Evolutionary conservation across 1,140 invertebrate genomes (phyloP), one percentile per base, ranked within the genome.

Genomic region (Leguminivora glycinivorella): DNA sequence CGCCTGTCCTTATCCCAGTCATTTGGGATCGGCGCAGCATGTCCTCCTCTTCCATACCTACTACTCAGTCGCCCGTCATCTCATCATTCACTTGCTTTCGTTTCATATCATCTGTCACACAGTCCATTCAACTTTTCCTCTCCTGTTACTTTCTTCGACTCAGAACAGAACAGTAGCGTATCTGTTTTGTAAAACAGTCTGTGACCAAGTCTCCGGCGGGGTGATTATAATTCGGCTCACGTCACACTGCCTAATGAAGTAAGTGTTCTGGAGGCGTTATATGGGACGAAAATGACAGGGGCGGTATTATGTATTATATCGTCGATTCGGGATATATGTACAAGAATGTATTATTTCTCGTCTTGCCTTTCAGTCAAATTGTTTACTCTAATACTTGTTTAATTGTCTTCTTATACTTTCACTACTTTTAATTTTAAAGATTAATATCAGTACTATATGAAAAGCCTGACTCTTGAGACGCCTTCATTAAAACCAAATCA

Each of bases 241-340:
- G 58, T 63, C 58, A 63, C 17, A 63, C 58, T 63, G 58, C 58
- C 58, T 63, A 63, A 63, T 63, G 58, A 63, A 63, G 25, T 63
- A 63, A 63, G 29, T 63, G 58, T 63, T 63, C 58, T 63, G 58
- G n/a, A 29, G 58, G 25, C 25, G 58, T 63, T 31, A 63, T 63
- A 29, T 63, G 14, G 29, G 22, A n/a, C 26, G 47, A 22, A 22
- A n/a, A 52, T 22, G 47, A 52, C 47, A 17, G 40, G 47, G 47
- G 47, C 0, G 7, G 5, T 43, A 43, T 43, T 43, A 1, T 22
- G n/a, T 22, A 52, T 47, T 19, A 52, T 10, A 34, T 34, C 31
- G 31, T 52, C 47, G 2, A 52, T n/a, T 43, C 0, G 34, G 34
- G 40, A 43, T 17, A 43, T 17, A 31, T 31, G 29, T 3, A 43